phyloP scores from a whole-genome alignment of 2,113 vertebrate species.

The Oreotragus oreotragus region DNA sequence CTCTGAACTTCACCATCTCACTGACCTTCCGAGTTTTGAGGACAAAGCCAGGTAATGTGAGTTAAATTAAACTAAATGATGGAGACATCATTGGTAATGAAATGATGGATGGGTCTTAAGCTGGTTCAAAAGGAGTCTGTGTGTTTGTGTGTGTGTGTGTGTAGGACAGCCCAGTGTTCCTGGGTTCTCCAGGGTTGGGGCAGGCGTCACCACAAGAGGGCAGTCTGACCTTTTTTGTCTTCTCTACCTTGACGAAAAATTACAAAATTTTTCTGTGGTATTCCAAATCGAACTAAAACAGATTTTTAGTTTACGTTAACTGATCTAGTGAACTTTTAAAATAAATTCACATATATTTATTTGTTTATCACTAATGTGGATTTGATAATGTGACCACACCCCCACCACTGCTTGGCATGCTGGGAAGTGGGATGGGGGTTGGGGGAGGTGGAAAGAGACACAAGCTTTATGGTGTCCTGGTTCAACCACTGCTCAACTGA shows the following conservation, averaged over 20 bases:
- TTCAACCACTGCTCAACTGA: not conserved
- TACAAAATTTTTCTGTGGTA: not conserved
- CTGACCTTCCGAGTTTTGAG: not conserved
- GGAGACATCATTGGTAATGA: not conserved
- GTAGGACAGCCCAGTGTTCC: not conserved
- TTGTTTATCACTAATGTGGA: not conserved
- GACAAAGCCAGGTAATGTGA: not conserved
- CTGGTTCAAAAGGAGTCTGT: not conserved
- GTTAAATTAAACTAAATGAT: not conserved
- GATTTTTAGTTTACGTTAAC: not conserved
- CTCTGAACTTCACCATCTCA: not conserved
- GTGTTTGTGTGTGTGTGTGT: too few relatives aligned
- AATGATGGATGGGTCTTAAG: too few relatives aligned
- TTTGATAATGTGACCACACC: not conserved
- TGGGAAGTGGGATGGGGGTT: not conserved
- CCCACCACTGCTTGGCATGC: not conserved
- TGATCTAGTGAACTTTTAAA: not conserved
- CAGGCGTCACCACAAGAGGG: conserved; percentile 4
- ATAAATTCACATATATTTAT: not conserved
- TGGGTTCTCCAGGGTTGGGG: not conserved
- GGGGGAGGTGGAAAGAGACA: not conserved
- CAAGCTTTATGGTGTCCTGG: accelerated
- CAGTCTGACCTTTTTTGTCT: not conserved
- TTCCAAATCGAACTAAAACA: not conserved
- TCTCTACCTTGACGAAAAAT: not conserved